These are phyloP conservation scores for Polydesmus complanatus DNA, from an alignment of 2,888 invertebrate genomes.

Conservation along the genomic window DNA sequence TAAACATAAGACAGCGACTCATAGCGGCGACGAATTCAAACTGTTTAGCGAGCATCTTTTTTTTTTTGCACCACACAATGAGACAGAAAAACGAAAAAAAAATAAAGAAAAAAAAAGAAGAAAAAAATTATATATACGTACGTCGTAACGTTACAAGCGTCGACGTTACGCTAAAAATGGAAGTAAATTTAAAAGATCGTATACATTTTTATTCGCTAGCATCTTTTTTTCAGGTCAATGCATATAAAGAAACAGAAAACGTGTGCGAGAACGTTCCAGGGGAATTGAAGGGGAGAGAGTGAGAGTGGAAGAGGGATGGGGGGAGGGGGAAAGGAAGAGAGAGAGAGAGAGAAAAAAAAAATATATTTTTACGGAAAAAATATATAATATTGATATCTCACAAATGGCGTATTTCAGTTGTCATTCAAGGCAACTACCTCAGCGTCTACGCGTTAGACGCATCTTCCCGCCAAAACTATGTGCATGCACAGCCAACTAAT, in stretches of 20 bases:
- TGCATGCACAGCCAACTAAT: background rate
- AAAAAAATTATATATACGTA: too few species aligned
- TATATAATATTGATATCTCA: background rate
- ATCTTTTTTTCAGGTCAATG: background rate
- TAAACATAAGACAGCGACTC: too few species aligned
- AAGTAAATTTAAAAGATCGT: background rate
- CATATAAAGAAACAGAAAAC: background rate
- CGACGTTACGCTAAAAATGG: background rate
- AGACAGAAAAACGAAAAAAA: too few species aligned
- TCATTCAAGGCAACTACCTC: too few species aligned
- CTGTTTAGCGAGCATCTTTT: too few species aligned
- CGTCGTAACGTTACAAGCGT: background rate
- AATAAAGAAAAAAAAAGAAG: too few species aligned
- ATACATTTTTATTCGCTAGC: background rate
- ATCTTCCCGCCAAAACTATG: too few species aligned
- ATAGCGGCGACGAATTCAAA: too few species aligned
- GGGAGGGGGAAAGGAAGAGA: background rate
- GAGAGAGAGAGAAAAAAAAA: background rate
- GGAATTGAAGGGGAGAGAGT: background rate
- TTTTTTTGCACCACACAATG: too few species aligned
- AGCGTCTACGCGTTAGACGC: too few species aligned
- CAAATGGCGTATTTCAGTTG: background rate
- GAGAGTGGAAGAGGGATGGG: background rate
- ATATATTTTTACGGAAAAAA: too few species aligned
- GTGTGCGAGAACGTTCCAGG: background rate